Conservation (phyloP, 2,888 invertebrate genomes). For the Trichopoda pennipes region DNA sequence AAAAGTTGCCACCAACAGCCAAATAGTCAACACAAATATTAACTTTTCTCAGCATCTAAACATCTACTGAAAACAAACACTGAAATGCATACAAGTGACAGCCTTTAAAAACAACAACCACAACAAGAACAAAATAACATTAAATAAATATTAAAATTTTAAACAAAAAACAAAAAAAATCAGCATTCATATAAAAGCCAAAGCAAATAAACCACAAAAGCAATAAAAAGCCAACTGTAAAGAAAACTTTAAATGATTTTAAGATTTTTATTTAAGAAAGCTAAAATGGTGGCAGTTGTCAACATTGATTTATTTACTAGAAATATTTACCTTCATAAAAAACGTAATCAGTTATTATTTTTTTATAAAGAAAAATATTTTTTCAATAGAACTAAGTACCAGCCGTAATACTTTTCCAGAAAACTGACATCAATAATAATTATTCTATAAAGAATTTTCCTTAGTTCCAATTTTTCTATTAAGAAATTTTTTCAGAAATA, state of each 20-base stretch:
- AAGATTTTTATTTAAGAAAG: neutral
- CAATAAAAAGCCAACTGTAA: conserved; percentile 5
- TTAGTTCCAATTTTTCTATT: too few relatives aligned
- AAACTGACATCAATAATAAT: too few relatives aligned
- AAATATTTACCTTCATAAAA: neutral
- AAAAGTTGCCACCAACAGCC: conserved; percentile 31
- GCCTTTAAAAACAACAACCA: too few relatives aligned
- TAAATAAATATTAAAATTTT: conserved; percentile 49
- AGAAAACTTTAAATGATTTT: conserved; percentile 36
- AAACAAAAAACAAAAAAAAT: conserved; percentile 38
- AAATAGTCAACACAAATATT: conserved; percentile 60
- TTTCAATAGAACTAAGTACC: too few relatives aligned
- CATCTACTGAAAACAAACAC: conserved; percentile 21
- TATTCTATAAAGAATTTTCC: too few relatives aligned
- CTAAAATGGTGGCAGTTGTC: conserved; percentile 21
- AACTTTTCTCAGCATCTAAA: conserved; percentile 65
- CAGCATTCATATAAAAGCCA: neutral
- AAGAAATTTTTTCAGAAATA: too few relatives aligned
- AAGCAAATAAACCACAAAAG: neutral
- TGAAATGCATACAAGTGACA: neutral
- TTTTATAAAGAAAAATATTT: too few relatives aligned
- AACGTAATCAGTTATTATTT: too few relatives aligned
- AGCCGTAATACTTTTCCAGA: too few relatives aligned
- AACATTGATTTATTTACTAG: neutral
- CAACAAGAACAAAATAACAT: neutral